Percentiles rank a stretch among this genome's conserved stretches.
Evolutionary conservation across 1,140 invertebrate species (phyloP).

Genomic region (Phymorhynchus buccinoides): DNA sequence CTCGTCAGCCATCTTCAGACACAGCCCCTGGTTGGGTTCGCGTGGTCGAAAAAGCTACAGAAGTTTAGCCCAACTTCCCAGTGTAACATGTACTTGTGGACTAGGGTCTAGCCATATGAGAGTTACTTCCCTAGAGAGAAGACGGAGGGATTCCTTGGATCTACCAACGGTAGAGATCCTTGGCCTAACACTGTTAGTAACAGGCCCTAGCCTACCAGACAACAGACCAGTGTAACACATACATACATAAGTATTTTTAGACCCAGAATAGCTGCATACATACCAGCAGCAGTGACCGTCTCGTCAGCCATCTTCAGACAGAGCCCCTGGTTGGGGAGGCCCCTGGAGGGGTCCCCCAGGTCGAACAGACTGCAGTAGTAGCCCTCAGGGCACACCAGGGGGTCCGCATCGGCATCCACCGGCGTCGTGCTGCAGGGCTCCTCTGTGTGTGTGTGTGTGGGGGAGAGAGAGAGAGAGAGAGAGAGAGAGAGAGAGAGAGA

Average conservation of each 20-base stretch:
- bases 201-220: no score
- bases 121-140: no score
- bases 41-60: slow-evolving; percentile 59
- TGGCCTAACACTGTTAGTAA: no score
- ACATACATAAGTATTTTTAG: no score
- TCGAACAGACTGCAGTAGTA: slow-evolving; percentile 62
- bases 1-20: no score
- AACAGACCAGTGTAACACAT: no score
- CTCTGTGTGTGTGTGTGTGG: slow-evolving; percentile 51
- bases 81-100: no score
- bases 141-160: no score
- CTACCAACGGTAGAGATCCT: no score
- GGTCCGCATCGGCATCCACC: slow-evolving; percentile 59
- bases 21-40: slow-evolving; percentile 61
- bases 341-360: slow-evolving; percentile 47
- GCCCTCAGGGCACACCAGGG: slow-evolving; percentile 62
- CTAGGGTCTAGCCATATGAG: no score
- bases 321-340: slow-evolving; percentile 62
- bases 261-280: background rate
- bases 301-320: slow-evolving; percentile 50
- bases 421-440: slow-evolving; percentile 60
- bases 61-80: no score
- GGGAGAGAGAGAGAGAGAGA: no score
- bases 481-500: slow-evolving; percentile 12
- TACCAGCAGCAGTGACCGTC: background rate